Evolutionary conservation across 1,140 invertebrate genomes (phyloP), one percentile per base, ranked within the genome.

Genomic region (Antheraea mylitta): DNA sequence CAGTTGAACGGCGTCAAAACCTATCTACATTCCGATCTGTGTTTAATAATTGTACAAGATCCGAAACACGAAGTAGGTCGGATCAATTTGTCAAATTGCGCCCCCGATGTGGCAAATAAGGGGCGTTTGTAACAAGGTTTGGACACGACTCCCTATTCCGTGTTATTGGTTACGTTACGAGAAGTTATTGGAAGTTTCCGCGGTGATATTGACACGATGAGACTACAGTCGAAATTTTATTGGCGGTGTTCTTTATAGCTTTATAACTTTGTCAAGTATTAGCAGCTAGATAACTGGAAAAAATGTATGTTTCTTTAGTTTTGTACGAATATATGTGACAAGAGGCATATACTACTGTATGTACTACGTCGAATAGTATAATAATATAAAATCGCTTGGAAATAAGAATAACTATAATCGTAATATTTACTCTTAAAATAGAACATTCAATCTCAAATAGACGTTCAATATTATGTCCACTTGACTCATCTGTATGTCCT

Each of bases 81-180:
- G 76, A 78, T 78, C 77, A 80, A 82, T 77, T 82, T 84, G 80
- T 81, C 82, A 80, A 80, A 82, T 82, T 72, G 77, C 68, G 72
- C 30, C 71, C 61, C 80, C 18, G 42, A 19, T 53, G 42, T 30
- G 9, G 18, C 42, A 64, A 42, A 73, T 73, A 78, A 75, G 66
- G 76, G 67, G 65, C 13, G 70, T 42, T 38, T 58, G 70, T 67
- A 64, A 67, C 45, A 53, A 53, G 45, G 45, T 53, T 53, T 53
- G 59, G 69, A 70, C 69, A 70, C 53, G 64, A 45, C 48, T 38
- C 58, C 22, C 63, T 70, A 70, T 53, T 53, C 45, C 45, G 45
- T 53, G 45, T 53, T 53, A 53, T 53, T 53, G 45, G 11, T 53
- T 42, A 16, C 45, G 45, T 16, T 53, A 53, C 45, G 16, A 53